Conservation (phyloP, 2,113 vertebrate species). For the Nothoprocta perdicaria region DNA sequence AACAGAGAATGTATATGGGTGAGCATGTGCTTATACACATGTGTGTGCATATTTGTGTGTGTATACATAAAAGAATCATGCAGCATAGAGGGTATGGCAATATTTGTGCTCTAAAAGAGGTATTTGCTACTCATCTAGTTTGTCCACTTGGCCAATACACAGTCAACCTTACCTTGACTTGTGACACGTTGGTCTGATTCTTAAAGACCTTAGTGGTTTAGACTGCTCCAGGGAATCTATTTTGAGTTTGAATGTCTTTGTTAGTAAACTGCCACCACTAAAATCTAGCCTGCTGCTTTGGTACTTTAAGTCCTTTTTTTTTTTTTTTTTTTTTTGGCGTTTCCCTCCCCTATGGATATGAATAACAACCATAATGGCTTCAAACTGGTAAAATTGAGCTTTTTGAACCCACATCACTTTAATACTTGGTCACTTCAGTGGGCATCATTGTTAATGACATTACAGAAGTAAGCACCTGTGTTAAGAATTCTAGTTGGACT, state of each 20-base stretch:
- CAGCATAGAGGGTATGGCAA: not conserved
- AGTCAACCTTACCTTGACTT: not conserved
- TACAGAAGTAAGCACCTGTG: not conserved
- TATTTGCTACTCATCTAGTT: not conserved
- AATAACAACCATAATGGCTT: no score
- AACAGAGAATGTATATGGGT: not conserved
- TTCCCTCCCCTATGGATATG: no score
- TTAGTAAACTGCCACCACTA: not conserved
- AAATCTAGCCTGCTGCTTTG: not conserved
- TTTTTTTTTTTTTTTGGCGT: no score
- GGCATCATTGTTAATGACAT: not conserved
- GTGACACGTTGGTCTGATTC: not conserved
- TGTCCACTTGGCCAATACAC: not conserved
- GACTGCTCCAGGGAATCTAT: not conserved
- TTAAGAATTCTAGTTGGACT: not conserved
- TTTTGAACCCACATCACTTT: conserved; percentile 18
- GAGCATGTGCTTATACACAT: fast-evolving
- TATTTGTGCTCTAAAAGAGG: not conserved
- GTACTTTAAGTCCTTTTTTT: not conserved
- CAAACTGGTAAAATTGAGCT: not conserved
- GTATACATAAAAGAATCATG: not conserved
- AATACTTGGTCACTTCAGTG: not conserved
- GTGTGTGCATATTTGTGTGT: not conserved
- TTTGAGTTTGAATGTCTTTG: not conserved
- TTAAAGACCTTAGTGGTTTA: not conserved